phyloP scores from a whole-genome alignment of 2,113 vertebrate species.

The Lycaon pictus region DNA sequence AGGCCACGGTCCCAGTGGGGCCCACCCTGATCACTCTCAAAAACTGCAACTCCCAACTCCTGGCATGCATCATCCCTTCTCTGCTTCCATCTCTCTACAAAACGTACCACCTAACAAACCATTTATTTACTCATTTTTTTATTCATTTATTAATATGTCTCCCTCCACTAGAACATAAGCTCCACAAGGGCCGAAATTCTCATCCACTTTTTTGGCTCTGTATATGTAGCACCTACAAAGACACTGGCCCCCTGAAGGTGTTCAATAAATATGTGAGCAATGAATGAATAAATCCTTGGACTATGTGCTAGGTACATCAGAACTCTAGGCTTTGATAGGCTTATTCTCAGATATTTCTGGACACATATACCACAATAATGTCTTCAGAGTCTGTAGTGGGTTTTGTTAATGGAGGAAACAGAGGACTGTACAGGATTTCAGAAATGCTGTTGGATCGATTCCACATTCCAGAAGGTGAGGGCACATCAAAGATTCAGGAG shows the following conservation, averaged over 20 bases:
- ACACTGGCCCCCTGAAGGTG: not conserved
- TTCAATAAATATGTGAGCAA: not conserved
- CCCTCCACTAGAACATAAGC: not conserved
- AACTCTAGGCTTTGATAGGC: not conserved
- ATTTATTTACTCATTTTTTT: not conserved
- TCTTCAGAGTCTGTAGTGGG: not conserved
- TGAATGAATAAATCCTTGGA: not conserved
- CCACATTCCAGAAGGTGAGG: not conserved
- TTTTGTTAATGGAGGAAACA: not conserved
- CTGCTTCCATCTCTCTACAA: not conserved
- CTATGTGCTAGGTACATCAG: not conserved
- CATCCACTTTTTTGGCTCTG: not conserved
- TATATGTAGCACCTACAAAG: not conserved
- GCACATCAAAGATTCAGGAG: not conserved
- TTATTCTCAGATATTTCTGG: not conserved
- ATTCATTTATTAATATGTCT: not conserved
- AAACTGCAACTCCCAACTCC: not conserved
- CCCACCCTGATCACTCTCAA: not conserved
- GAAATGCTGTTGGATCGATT: not conserved
- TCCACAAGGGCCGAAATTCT: not conserved
- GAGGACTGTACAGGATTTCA: not conserved
- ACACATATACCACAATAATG: not conserved
- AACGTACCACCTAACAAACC: not conserved
- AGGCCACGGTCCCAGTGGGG: not conserved
- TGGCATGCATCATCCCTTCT: not conserved